phyloP scores from a whole-genome alignment of 2,113 vertebrate genomes.

The Columba livia region DNA sequence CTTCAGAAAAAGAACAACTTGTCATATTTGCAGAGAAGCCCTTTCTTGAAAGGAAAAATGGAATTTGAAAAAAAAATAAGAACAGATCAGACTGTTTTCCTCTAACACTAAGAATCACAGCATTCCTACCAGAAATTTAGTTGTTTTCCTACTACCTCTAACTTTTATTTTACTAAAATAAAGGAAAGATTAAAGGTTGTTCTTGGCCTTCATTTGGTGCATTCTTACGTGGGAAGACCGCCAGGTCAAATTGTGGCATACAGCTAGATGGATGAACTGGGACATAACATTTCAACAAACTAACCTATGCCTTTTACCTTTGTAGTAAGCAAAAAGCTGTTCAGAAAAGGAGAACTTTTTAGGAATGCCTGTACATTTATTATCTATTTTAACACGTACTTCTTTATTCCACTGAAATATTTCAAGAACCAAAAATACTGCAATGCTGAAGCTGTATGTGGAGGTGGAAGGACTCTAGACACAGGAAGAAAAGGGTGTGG shows the following conservation, averaged over 20 bases:
- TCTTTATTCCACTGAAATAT: background rate
- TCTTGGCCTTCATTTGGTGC: background rate
- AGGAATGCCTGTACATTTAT: background rate
- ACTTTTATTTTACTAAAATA: background rate
- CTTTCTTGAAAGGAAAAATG: background rate
- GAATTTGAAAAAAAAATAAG: background rate
- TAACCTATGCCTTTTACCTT: background rate
- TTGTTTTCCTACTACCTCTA: background rate
- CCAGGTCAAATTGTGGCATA: background rate
- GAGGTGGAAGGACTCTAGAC: background rate
- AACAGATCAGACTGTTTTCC: background rate
- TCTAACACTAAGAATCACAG: background rate
- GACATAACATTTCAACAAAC: background rate
- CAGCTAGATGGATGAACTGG: background rate
- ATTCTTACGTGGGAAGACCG: background rate
- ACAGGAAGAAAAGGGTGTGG: background rate
- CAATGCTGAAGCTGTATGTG: background rate
- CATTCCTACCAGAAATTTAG: rapidly evolving
- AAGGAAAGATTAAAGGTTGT: background rate
- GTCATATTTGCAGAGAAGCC: background rate
- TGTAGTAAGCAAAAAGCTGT: background rate
- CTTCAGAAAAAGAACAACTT: background rate
- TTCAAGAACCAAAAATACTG: background rate
- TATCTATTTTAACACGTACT: background rate
- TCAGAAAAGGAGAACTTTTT: background rate